Conservation (phyloP, 2,888 invertebrate genomes). For the Calameuta idolon region DNA sequence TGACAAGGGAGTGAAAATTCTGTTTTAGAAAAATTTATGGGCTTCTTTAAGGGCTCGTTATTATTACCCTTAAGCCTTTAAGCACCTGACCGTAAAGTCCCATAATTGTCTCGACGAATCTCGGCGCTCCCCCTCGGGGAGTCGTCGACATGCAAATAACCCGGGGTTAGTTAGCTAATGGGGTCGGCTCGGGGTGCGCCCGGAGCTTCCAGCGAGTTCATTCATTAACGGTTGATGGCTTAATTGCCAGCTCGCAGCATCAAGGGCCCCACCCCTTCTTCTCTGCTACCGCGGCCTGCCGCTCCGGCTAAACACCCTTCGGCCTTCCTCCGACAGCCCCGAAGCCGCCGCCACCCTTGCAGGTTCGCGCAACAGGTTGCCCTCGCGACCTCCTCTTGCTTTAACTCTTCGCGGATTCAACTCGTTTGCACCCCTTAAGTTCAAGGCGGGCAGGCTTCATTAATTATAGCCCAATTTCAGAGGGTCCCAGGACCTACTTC, state of each 20-base stretch:
- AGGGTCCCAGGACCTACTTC: background rate
- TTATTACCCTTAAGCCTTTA: constrained; percentile 63
- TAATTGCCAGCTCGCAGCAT: constrained; percentile 65
- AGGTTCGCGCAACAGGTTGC: constrained; percentile 4
- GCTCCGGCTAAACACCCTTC: constrained; percentile 9
- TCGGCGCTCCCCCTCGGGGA: constrained; percentile 49
- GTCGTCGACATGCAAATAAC: constrained; percentile 65
- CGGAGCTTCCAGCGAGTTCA: constrained; percentile 53
- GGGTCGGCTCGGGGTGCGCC: constrained; percentile 54
- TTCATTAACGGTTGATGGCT: constrained; percentile 67
- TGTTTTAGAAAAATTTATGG: background rate
- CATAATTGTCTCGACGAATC: constrained; percentile 64
- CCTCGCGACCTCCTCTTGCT: constrained; percentile 36
- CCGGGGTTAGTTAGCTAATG: constrained; percentile 66
- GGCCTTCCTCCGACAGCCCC: background rate
- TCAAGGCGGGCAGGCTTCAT: constrained; percentile 52
- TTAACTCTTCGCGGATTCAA: constrained; percentile 44
- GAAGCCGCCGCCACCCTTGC: background rate
- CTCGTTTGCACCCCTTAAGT: constrained; percentile 57
- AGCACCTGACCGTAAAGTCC: constrained; percentile 63
- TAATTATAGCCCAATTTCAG: constrained; percentile 54
- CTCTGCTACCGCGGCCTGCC: background rate
- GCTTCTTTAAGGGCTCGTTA: constrained; percentile 51
- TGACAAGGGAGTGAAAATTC: background rate
- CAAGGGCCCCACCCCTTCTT: constrained; percentile 29